Evolutionary conservation across 2,113 vertebrate species (phyloP), one percentile per base, ranked within the genome.

Genomic region (Progne subis): DNA sequence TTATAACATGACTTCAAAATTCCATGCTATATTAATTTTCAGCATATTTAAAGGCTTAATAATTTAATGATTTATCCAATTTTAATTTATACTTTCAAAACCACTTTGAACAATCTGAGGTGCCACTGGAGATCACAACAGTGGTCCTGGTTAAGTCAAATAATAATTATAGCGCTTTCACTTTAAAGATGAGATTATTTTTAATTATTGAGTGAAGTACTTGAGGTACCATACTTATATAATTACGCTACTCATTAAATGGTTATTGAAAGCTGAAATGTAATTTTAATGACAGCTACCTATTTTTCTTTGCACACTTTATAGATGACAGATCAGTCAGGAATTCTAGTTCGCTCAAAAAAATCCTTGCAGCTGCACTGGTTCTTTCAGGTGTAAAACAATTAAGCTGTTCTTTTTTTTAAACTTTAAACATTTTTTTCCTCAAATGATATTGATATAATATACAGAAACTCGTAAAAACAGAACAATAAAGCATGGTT

Each of bases 121-220:
- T 98, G 97, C 95, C 97, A 97, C 88, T 96, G 92, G 96, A 98
- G 97, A 97, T 96, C 94, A 97, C 96, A 97, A 97, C 92, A 98
- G 96, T 97, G 97, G 98, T 97, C 96, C 83, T 97, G 92, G 95
- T 96, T 97, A 98, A 97, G 97, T 98, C 98, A 98, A 97, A 98
- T 93, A 98, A 96, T 97, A 98, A 98, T 98, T 98, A 97, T 8
- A 94, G 96, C 91, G 85, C 96, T 98, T 98, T 98, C 95, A 97
- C 97, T 97, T 97, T 97, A 97, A 97, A 98, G 96, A 97, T 95
- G 94, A 98, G 96, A 98, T 98, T 97, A 98, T 98, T 98, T 98
- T 98, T 97, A 98, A 97, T 98, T 98, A 98, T 97, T 98, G 96
- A 98, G 97, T 97, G 94, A 81, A 97, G 96, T 96, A 97, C 92